phyloP scores from a whole-genome alignment of 2,797 vertebrate species.

The Pempheris klunzingeri region DNA sequence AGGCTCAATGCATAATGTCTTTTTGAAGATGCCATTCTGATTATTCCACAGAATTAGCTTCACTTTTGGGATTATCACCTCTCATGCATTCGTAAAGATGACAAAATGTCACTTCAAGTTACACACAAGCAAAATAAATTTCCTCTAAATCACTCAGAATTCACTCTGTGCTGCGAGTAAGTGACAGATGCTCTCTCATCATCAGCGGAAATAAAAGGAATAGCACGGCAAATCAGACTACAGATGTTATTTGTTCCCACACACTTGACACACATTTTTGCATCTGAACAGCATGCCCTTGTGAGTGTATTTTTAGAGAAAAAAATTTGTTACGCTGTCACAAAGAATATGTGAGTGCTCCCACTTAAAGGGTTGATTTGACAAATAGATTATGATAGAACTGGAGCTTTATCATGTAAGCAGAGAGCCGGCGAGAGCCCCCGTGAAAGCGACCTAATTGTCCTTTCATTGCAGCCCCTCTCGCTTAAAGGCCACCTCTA shows the following conservation, averaged over 20 bases:
- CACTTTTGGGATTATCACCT: background rate
- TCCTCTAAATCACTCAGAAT: conserved; percentile 9
- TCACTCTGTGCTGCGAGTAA: conserved; percentile 11
- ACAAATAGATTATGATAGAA: conserved; percentile 74
- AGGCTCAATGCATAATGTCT: conserved; percentile 14
- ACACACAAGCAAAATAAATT: conserved; percentile 11
- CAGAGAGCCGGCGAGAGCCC: conserved; percentile 40
- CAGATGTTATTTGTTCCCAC: conserved; percentile 62
- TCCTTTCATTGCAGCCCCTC: conserved; percentile 49
- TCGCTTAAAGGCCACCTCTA: conserved; percentile 56
- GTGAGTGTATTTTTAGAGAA: conserved; percentile 68
- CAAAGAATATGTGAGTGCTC: conserved; percentile 53
- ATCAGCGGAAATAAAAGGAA: conserved; percentile 29
- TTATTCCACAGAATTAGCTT: conserved; percentile 21
- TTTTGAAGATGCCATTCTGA: conserved; percentile 11
- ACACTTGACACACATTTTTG: conserved; percentile 55
- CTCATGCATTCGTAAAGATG: conserved; percentile 1
- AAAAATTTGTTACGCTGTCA: conserved; percentile 65
- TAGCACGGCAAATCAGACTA: conserved; percentile 26
- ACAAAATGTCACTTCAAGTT: conserved; percentile 25
- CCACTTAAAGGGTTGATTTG: conserved; percentile 68
- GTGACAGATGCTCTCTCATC: conserved; percentile 36
- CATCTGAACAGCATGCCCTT: conserved; percentile 49
- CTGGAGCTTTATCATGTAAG: conserved; percentile 60
- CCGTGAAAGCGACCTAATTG: conserved; percentile 56